Conservation (phyloP, 1,140 invertebrate genomes). For the Drosophila ambigua region DNA sequence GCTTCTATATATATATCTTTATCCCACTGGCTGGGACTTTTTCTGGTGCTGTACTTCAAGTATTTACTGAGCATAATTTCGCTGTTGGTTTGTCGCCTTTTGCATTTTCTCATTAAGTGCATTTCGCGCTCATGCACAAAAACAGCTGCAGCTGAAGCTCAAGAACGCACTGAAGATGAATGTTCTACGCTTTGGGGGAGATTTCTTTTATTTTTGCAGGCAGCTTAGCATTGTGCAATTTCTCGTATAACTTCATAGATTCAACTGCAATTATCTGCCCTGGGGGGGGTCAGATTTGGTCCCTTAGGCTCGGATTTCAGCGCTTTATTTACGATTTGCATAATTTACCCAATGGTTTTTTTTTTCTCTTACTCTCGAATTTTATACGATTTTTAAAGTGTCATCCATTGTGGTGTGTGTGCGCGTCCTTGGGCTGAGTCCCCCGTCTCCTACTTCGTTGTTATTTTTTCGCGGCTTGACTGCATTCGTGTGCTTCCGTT, state of each 20-base stretch:
- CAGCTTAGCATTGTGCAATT: conserved; percentile 53
- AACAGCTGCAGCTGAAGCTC: conserved; percentile 33
- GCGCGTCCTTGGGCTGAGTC: too few species aligned
- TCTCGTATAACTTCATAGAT: conserved; percentile 60
- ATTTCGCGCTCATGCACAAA: conserved; percentile 65
- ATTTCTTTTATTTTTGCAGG: conserved; percentile 23
- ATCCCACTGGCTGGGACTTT: conserved; percentile 20
- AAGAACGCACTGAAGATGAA: conserved; percentile 52
- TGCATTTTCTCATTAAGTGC: conserved; percentile 79
- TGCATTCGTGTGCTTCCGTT: conserved; percentile 33
- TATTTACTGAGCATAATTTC: conserved; percentile 75
- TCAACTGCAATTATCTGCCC: conserved; percentile 64
- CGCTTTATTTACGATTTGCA: conserved; percentile 69
- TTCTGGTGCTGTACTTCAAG: conserved; percentile 54
- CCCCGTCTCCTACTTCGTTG: not conserved
- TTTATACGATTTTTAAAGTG: conserved; percentile 74
- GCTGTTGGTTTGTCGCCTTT: conserved; percentile 72
- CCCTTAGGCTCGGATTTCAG: conserved; percentile 70
- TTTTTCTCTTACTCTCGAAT: conserved; percentile 11
- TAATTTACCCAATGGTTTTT: conserved; percentile 61
- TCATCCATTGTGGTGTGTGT: conserved; percentile 17
- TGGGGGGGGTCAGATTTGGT: conserved; percentile 40
- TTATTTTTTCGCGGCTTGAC: conserved; percentile 7
- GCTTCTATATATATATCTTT: not conserved
- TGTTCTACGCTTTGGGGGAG: conserved; percentile 44